phyloP scores from a whole-genome alignment of 2,797 vertebrate genomes.

The Sternarchorhynchus goeldii region DNA sequence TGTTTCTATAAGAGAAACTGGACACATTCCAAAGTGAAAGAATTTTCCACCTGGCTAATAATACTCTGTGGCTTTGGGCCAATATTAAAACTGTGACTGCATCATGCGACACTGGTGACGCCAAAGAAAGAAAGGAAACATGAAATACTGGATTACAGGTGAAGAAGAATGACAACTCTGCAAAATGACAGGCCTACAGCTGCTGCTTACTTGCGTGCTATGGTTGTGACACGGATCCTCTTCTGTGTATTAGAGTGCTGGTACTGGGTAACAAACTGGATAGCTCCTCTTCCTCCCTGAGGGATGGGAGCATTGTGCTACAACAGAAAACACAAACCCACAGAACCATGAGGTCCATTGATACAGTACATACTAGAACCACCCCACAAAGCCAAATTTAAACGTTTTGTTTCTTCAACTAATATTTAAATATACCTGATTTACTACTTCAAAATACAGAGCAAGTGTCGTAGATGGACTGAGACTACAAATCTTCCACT shows the following conservation, averaged over 20 bases:
- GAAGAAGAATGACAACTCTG: not conserved
- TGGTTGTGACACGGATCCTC: constrained; percentile 90
- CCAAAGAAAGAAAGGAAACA: not conserved
- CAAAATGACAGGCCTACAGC: not conserved
- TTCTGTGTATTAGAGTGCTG: constrained; percentile 92
- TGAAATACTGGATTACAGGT: not conserved
- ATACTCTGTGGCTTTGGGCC: not conserved
- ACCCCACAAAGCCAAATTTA: not conserved
- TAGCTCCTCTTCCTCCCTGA: constrained; percentile 90
- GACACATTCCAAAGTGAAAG: not conserved
- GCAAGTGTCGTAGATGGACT: constrained; percentile 87
- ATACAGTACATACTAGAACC: not conserved
- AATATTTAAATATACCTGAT: constrained; percentile 80
- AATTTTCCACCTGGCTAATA: not conserved
- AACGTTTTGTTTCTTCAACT: not conserved
- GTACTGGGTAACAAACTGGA: constrained; percentile 96
- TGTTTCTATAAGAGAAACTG: not conserved
- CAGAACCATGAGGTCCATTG: constrained; percentile 21
- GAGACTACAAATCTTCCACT: constrained; percentile 94
- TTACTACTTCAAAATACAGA: constrained; percentile 95
- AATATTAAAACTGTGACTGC: not conserved
- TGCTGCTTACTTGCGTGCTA: constrained; percentile 91
- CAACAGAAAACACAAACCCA: constrained; percentile 6
- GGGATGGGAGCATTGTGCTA: constrained; percentile 94
- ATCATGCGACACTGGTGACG: not conserved